These are phyloP conservation scores for Gobionotothen gibberifrons DNA, from an alignment of 2,797 vertebrate species.

Conservation along the genomic window DNA sequence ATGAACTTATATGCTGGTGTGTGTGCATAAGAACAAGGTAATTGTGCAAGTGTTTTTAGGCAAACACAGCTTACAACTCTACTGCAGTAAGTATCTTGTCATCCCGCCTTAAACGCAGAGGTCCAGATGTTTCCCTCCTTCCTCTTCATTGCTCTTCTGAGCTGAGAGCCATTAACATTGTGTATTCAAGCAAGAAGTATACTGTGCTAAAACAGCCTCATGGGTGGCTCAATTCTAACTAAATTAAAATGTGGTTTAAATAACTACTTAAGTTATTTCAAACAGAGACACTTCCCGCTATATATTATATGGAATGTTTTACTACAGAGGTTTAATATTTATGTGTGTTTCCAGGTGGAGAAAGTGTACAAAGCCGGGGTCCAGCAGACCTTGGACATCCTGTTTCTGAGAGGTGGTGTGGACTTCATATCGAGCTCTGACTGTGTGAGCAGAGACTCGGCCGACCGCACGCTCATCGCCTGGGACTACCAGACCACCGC, in stretches of 20 bases:
- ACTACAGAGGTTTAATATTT: background rate
- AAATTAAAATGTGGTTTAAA: background rate
- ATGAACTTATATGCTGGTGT: background rate
- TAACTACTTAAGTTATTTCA: background rate
- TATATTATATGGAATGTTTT: background rate
- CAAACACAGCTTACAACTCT: background rate
- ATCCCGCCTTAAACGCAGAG: constrained; percentile 1
- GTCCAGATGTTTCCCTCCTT: constrained; percentile 19
- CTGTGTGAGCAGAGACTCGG: constrained; percentile 95
- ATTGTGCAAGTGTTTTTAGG: background rate
- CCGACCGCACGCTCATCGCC: constrained; percentile 94
- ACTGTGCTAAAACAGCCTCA: background rate
- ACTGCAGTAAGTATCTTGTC: background rate
- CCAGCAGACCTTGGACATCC: constrained; percentile 94
- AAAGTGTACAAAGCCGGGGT: constrained; percentile 90
- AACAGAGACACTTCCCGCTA: background rate
- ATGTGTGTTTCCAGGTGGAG: constrained; percentile 82
- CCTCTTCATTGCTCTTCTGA: constrained; percentile 3
- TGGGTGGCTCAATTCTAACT: background rate
- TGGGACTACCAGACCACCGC: constrained; percentile 95
- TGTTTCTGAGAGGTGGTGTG: constrained; percentile 90
- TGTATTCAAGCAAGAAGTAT: background rate
- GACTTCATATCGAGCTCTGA: constrained; percentile 95
- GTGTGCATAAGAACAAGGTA: background rate
- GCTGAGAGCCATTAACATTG: background rate